Conservation (phyloP, 2,113 vertebrate species). For the Eupsittula cactorum region DNA sequence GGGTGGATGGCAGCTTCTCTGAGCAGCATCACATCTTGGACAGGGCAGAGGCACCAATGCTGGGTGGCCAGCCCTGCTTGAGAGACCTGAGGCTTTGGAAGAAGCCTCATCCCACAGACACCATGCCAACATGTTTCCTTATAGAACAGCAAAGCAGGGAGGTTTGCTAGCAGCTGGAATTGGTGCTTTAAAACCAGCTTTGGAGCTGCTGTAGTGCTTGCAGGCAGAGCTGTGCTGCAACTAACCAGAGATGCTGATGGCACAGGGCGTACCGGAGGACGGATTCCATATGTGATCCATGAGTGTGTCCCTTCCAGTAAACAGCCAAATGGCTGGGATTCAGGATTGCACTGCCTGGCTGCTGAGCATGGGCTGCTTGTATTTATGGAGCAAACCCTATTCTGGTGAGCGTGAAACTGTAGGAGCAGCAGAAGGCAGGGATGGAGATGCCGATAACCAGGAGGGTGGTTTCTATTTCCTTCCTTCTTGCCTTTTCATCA, state of each 20-base stretch:
- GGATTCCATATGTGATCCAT: fast-evolving
- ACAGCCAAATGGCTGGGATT: fast-evolving
- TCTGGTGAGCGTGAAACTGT: fast-evolving
- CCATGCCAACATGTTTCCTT: fast-evolving
- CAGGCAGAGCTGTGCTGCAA: background rate
- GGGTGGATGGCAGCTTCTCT: background rate
- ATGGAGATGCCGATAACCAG: background rate
- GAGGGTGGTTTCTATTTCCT: fast-evolving
- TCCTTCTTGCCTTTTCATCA: background rate
- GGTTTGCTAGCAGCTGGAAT: background rate
- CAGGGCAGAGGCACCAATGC: background rate
- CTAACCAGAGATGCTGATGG: background rate
- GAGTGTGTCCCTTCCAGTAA: background rate
- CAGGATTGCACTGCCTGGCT: background rate
- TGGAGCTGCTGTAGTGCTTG: background rate
- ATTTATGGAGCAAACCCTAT: fast-evolving
- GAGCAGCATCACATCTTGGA: fast-evolving
- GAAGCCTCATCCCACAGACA: background rate
- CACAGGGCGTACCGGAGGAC: fast-evolving
- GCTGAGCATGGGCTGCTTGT: fast-evolving
- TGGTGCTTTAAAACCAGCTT: fast-evolving
- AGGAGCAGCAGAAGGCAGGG: background rate
- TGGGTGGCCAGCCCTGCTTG: fast-evolving
- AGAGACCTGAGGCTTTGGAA: background rate
- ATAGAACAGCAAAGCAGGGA: fast-evolving